These are phyloP conservation scores for Pasiphila rectangulata DNA, from an alignment of 2,888 invertebrate species.

Conservation along the genomic window DNA sequence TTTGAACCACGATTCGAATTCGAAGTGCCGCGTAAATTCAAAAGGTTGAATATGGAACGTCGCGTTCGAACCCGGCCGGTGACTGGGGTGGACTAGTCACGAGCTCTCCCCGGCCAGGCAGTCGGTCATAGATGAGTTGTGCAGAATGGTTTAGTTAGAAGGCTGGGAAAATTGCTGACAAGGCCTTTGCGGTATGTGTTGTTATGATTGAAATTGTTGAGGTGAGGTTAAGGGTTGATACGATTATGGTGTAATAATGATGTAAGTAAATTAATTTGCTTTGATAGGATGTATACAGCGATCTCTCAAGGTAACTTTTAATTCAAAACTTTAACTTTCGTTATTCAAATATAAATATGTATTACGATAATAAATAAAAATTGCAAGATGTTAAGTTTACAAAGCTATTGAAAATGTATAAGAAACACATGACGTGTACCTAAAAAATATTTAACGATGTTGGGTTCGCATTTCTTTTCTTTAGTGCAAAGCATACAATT, in stretches of 20 bases:
- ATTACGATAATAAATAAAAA: no score
- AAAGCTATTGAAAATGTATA: no score
- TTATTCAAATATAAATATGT: no score
- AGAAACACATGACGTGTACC: no score
- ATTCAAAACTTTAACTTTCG: no score
- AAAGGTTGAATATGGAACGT: slow-evolving; percentile 26
- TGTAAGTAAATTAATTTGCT: not conserved
- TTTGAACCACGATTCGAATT: slow-evolving; percentile 47
- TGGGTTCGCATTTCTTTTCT: no score
- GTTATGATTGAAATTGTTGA: not conserved
- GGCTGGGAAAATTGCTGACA: slow-evolving; percentile 5
- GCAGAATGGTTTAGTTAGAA: slow-evolving; percentile 25
- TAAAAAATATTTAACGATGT: no score
- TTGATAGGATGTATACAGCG: no score
- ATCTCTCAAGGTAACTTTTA: no score
- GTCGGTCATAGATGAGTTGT: slow-evolving; percentile 53
- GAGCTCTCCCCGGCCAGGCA: slow-evolving; percentile 74
- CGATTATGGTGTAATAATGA: no score
- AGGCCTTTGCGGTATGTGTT: not conserved
- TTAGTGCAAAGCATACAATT: no score
- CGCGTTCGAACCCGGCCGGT: slow-evolving; percentile 51
- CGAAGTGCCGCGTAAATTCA: slow-evolving; percentile 43
- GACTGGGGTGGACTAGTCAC: slow-evolving; percentile 63
- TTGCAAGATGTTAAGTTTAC: no score
- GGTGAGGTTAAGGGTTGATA: not conserved